Evolutionary conservation across 2,113 vertebrate genomes (phyloP).

Genomic region (Balaenoptera acutorostrata): DNA sequence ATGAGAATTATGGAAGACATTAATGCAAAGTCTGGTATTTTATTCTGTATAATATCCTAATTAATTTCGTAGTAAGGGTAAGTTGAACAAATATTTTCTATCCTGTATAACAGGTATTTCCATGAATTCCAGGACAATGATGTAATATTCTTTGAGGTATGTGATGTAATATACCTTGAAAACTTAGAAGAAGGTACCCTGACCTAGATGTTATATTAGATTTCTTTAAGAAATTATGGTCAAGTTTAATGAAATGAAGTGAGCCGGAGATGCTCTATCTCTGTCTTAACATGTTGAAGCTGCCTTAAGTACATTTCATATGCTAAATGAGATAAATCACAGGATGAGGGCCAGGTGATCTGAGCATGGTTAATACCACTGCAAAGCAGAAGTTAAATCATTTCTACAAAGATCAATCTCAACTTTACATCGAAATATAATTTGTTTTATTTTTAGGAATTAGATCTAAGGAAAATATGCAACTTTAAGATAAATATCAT

Average conservation of each 20-base stretch:
- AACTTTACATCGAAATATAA: background rate
- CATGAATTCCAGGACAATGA: background rate
- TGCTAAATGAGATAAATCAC: background rate
- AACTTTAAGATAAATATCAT: slow-evolving; percentile 3
- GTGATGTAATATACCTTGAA: background rate
- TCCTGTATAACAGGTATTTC: background rate
- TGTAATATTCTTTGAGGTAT: background rate
- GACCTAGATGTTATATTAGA: background rate
- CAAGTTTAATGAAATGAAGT: background rate
- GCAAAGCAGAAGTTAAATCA: background rate
- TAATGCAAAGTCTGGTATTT: background rate
- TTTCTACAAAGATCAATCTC: background rate
- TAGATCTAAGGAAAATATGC: background rate
- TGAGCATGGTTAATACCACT: background rate
- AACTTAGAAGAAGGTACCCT: background rate
- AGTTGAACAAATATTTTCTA: background rate
- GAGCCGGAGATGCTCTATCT: background rate
- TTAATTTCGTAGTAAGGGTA: background rate
- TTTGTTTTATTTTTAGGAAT: slow-evolving; percentile 24
- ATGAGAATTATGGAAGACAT: background rate
- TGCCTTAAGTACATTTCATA: background rate
- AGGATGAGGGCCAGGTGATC: background rate
- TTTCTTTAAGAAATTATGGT: background rate
- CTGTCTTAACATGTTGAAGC: background rate
- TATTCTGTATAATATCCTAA: background rate